Conservation (phyloP, 1,140 invertebrate species). For the Cyphomyrmex costatus region DNA sequence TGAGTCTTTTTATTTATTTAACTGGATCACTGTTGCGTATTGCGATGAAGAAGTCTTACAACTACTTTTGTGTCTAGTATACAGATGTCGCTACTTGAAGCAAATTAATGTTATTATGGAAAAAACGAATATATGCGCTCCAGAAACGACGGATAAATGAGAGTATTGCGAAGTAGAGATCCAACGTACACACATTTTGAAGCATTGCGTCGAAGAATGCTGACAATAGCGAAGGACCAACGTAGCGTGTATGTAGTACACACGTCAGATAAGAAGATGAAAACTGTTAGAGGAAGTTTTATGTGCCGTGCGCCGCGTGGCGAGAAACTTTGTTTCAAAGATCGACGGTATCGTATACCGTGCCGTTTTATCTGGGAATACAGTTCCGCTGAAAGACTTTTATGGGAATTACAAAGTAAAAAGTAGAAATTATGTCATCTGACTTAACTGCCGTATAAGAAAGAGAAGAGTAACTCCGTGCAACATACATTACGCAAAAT, state of each 20-base stretch:
- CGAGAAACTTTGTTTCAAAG: conserved; percentile 21
- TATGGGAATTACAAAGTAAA: conserved; percentile 13
- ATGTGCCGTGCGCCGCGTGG: neutral
- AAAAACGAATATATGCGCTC: conserved; percentile 13
- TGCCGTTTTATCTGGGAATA: conserved; percentile 10
- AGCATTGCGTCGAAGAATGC: conserved; percentile 25
- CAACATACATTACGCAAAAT: neutral
- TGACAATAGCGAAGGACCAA: neutral
- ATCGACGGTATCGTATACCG: conserved; percentile 7
- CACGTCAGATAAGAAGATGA: conserved; percentile 30
- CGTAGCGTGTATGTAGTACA: neutral
- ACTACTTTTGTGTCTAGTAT: neutral
- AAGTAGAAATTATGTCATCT: conserved; percentile 23
- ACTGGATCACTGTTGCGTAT: conserved; percentile 11
- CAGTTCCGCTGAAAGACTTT: conserved; percentile 15
- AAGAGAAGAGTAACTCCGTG: neutral
- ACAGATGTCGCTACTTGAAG: neutral
- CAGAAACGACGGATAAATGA: neutral
- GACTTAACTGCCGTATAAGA: conserved; percentile 8
- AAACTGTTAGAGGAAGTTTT: conserved; percentile 48
- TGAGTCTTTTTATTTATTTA: conserved; percentile 29
- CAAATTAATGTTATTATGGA: conserved; percentile 33
- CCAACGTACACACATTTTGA: neutral
- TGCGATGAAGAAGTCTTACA: neutral
- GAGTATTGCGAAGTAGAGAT: neutral